Evolutionary conservation across 1,140 invertebrate genomes (phyloP), one percentile per base, ranked within the genome.

Genomic region (Drosophila nigrodunni): DNA sequence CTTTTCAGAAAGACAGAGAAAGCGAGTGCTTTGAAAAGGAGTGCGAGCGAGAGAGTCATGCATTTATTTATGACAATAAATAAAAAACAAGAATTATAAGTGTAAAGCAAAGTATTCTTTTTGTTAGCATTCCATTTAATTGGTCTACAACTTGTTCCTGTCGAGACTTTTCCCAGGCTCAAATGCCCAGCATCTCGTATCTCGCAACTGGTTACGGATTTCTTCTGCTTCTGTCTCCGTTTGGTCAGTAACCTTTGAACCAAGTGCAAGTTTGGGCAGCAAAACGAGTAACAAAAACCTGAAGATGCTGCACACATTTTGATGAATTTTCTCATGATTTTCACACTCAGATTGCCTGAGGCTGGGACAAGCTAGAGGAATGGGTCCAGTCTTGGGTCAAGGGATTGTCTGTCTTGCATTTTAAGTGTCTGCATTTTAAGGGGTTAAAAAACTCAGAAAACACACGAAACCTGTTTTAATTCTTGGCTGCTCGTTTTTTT

Each of bases 111-210:
- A 54, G 50, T 86, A 80, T 83, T 87, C 76, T 76, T 76, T 76
- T 83, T 80, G 74, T 80, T 80, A 64, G 83, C 68, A 89, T 83
- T 83, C 70, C 74, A 78, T 89, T 83, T 89, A 88, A 89, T 88
- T 88, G 85, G 83, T 83, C 82, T 86, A 78, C 82, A 80, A 85
- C 74, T 86, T 78, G 78, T 82, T 85, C 73, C 83, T 87, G 80
- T 83, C 77, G 58, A 82, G 68, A 70, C 75, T 61, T 80, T 87
- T 79, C 80, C 85, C 85, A 83, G 80, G 83, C 80, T 68, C 74
- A 18, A 47, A 18, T 50, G 47, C 46, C 43, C 35, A 62, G 74
- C 74, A 77, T 74, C 78, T 80, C 62, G 35, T 66, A 80, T 77
- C 78, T 80, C 55, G 76, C 74, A 54, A 55, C 44, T 58, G 52